These are phyloP conservation scores for Phaethornis superciliosus DNA, from an alignment of 2,113 vertebrate species.

Conservation along the genomic window DNA sequence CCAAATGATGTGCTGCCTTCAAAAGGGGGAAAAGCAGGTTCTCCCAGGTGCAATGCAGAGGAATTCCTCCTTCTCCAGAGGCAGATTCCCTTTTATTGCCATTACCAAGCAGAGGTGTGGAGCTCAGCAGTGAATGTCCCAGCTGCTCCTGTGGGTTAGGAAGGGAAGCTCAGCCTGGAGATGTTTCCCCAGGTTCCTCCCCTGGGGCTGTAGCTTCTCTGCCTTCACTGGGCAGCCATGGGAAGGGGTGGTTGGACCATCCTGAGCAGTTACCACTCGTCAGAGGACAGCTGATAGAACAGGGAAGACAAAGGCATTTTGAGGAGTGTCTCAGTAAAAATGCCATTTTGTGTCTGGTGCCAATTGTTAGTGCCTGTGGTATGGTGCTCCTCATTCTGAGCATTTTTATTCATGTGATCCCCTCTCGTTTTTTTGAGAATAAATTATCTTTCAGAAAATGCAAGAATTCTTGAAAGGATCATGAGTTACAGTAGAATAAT, in stretches of 20 bases:
- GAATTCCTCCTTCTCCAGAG: neutral
- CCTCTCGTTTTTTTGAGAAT: neutral
- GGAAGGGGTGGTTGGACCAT: neutral
- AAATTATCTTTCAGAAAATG: neutral
- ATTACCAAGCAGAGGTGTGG: neutral
- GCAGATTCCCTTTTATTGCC: neutral
- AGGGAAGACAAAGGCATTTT: neutral
- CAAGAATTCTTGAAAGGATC: neutral
- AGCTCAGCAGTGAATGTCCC: neutral
- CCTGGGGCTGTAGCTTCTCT: too few species aligned
- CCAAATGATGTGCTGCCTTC: neutral
- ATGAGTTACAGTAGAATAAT: neutral
- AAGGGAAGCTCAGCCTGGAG: rapidly evolving
- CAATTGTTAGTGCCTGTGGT: neutral
- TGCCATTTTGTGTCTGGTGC: neutral
- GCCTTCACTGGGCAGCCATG: neutral
- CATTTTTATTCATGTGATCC: neutral
- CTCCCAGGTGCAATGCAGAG: neutral
- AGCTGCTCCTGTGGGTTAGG: neutral
- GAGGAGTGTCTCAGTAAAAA: neutral
- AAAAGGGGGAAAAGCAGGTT: neutral
- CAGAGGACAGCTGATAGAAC: too few species aligned
- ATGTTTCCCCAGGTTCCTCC: neutral
- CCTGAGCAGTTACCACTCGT: too few species aligned
- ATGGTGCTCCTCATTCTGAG: neutral